Evolutionary conservation across 2,113 vertebrate species (phyloP).

Genomic region (Leptosomus discolor): DNA sequence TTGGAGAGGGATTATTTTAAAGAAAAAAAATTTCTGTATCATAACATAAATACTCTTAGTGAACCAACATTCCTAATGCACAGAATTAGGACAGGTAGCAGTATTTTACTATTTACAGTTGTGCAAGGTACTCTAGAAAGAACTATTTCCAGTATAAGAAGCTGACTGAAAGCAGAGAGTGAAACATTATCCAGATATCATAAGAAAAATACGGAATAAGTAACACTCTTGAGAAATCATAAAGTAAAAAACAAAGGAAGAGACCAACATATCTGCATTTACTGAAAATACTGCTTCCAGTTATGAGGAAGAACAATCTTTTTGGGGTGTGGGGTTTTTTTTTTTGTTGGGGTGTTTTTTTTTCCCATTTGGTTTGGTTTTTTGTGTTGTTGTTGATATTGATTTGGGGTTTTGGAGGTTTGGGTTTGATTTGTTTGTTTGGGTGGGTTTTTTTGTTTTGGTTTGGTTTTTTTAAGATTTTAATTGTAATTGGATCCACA

Average conservation of each 20-base stretch:
- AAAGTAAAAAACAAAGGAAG: background rate
- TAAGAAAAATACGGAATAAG: background rate
- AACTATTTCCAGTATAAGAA: background rate
- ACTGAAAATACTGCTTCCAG: background rate
- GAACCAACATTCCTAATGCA: background rate
- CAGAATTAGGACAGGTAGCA: background rate
- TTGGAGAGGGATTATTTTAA: background rate
- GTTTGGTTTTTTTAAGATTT: background rate
- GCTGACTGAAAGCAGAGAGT: background rate
- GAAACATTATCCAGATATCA: background rate
- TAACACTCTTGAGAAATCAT: background rate
- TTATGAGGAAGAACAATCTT: background rate
- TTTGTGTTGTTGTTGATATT: background rate
- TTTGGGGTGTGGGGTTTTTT: rapidly evolving
- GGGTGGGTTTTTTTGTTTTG: too few relatives aligned
- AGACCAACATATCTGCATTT: background rate
- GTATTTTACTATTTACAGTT: background rate
- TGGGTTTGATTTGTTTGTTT: background rate
- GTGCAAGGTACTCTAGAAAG: background rate
- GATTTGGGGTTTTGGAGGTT: background rate
- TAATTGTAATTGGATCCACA: background rate
- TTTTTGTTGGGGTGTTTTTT: background rate
- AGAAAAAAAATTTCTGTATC: background rate
- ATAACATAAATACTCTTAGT: background rate
- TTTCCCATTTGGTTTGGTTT: background rate